Percentiles rank a stretch among this genome's conserved stretches.
phyloP scores from a whole-genome alignment of 2,888 invertebrate genomes.

The Pandemis heparana region DNA sequence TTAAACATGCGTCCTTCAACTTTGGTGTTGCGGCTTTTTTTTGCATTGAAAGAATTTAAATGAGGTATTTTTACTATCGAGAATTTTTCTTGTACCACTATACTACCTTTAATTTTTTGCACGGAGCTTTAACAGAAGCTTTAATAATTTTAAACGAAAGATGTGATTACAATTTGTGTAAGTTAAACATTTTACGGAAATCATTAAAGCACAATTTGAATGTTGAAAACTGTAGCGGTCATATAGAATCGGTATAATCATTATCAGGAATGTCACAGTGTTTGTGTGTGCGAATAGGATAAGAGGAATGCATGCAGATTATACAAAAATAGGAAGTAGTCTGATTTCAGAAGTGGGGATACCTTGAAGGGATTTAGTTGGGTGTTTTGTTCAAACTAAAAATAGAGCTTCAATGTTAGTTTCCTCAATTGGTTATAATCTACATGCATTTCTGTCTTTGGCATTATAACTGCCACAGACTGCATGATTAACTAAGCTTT shows the following conservation, averaged over 20 bases:
- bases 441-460: constrained; percentile 61
- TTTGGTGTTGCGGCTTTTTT: not conserved
- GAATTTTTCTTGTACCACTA: too few relatives aligned
- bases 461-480: constrained; percentile 57
- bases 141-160: too few relatives aligned
- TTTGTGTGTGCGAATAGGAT: constrained; percentile 77
- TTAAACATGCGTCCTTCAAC: constrained; percentile 8
- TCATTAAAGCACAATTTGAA: too few relatives aligned
- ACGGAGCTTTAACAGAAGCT: too few relatives aligned
- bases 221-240: constrained; percentile 44
- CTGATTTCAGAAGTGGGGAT: not conserved
- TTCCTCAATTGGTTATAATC: constrained; percentile 47
- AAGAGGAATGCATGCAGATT: constrained; percentile 60
- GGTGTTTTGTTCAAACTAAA: not conserved
- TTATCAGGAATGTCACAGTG: constrained; percentile 76
- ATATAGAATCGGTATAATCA: constrained; percentile 50
- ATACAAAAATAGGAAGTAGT: constrained; percentile 32
- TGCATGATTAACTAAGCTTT: constrained; percentile 77
- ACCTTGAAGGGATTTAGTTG: not conserved
- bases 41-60: constrained; percentile 1
- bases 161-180: too few relatives aligned
- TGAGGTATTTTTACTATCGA: not conserved
- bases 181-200: too few relatives aligned
- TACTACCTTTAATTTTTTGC: too few relatives aligned
- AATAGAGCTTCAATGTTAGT: not conserved